These are phyloP conservation scores for Deroptyus accipitrinus DNA, from an alignment of 2,113 vertebrate genomes.

Conservation along the genomic window DNA sequence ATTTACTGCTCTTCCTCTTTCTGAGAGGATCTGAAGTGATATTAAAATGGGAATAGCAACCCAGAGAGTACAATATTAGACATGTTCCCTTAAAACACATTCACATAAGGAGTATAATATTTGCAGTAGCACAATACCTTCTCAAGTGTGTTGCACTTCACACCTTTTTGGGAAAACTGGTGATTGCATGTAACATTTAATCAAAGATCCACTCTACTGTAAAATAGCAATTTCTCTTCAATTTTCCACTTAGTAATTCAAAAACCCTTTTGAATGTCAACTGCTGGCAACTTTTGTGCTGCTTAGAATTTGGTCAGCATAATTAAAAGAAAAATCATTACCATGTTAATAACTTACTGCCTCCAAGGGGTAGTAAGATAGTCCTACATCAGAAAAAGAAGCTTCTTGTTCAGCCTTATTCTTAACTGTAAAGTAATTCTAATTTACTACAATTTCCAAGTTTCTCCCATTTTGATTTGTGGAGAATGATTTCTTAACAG, in stretches of 20 bases:
- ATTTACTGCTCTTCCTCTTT: neutral
- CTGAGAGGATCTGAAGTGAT: neutral
- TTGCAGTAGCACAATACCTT: neutral
- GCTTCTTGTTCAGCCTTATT: neutral
- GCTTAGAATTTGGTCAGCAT: neutral
- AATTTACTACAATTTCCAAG: neutral
- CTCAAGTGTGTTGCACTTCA: neutral
- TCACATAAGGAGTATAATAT: neutral
- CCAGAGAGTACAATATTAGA: neutral
- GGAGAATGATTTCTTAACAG: neutral
- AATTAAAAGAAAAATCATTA: constrained; percentile 3
- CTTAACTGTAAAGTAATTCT: neutral
- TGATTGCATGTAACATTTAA: constrained; percentile 12
- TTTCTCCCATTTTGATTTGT: neutral
- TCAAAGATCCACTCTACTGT: constrained; percentile 10
- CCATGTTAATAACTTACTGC: constrained; percentile 9
- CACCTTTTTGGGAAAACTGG: neutral
- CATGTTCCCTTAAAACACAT: neutral
- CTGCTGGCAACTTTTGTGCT: neutral
- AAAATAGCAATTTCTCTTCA: constrained; percentile 27
- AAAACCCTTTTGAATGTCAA: constrained; percentile 26
- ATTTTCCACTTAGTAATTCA: constrained; percentile 44
- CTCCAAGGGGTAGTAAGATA: neutral
- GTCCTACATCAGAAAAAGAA: neutral
- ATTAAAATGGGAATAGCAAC: neutral